These are phyloP conservation scores for Lordiphosa collinella DNA, from an alignment of 1,140 invertebrate species.

Conservation along the genomic window DNA sequence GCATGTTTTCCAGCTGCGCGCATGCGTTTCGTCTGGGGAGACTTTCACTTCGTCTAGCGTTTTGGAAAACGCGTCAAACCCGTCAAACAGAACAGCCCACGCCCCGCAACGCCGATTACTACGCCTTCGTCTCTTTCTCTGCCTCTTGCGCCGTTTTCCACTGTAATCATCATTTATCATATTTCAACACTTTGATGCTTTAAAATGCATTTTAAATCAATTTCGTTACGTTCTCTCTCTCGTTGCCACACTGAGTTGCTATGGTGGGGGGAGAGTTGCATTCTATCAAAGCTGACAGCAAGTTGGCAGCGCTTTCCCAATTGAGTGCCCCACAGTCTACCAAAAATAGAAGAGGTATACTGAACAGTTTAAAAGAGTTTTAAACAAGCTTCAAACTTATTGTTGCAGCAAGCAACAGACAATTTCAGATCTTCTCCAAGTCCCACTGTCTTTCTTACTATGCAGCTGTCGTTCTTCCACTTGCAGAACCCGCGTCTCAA, in stretches of 20 bases:
- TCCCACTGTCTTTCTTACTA: no score
- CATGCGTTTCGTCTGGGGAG: constrained; percentile 10
- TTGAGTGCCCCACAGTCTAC: no score
- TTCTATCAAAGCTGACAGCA: constrained; percentile 9
- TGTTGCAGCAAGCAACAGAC: no score
- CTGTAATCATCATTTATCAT: constrained; percentile 70
- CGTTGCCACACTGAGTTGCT: not conserved
- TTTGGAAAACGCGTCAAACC: constrained; percentile 58
- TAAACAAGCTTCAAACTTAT: no score
- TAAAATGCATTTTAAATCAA: constrained; percentile 78
- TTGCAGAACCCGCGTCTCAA: no score
- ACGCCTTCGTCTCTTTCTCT: not conserved
- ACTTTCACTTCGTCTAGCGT: constrained; percentile 57
- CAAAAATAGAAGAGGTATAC: no score
- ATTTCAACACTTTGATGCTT: constrained; percentile 77
- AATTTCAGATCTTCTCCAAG: no score
- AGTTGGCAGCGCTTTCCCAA: constrained; percentile 38
- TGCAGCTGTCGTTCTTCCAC: no score
- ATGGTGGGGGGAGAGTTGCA: not conserved
- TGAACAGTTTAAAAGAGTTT: no score
- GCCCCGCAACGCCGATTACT: constrained; percentile 14
- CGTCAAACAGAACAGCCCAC: constrained; percentile 61
- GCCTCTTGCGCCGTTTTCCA: not conserved
- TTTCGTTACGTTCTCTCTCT: constrained; percentile 57
- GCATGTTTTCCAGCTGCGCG: constrained; percentile 40